Conservation (phyloP, 2,113 vertebrate genomes). For the Drymodes brunneopygia region DNA sequence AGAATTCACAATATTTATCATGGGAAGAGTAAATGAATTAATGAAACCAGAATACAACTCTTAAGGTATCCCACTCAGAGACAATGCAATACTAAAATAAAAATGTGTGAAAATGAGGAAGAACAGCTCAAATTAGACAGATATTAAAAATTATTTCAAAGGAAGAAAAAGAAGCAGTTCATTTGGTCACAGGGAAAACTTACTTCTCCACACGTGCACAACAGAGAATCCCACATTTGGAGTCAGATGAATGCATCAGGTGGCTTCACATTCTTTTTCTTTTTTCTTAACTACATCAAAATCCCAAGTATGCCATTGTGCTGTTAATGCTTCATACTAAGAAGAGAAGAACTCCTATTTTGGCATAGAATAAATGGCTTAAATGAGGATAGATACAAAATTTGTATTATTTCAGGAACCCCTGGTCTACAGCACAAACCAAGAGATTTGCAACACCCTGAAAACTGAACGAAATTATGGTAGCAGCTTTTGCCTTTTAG, state of each 20-base stretch:
- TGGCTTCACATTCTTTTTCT: neutral
- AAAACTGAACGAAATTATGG: neutral
- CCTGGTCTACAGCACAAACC: neutral
- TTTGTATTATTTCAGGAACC: neutral
- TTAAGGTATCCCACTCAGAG: neutral
- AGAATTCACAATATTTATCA: neutral
- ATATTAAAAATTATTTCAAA: neutral
- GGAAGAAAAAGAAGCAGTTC: neutral
- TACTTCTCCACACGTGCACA: neutral
- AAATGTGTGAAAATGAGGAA: neutral
- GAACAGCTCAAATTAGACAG: neutral
- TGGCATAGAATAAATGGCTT: neutral
- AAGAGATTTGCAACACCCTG: neutral
- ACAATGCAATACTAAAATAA: neutral
- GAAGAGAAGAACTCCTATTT: neutral
- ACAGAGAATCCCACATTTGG: neutral
- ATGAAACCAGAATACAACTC: slow-evolving; percentile 34
- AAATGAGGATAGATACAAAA: neutral
- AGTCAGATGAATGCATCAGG: neutral
- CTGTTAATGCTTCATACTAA: neutral
- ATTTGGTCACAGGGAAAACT: neutral
- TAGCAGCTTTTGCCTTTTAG: neutral
- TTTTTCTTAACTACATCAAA: neutral
- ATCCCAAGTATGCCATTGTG: neutral
- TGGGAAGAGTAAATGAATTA: neutral